Evolutionary conservation across 1,140 invertebrate species (phyloP).

Genomic region (Aporrectodea caliginosa): DNA sequence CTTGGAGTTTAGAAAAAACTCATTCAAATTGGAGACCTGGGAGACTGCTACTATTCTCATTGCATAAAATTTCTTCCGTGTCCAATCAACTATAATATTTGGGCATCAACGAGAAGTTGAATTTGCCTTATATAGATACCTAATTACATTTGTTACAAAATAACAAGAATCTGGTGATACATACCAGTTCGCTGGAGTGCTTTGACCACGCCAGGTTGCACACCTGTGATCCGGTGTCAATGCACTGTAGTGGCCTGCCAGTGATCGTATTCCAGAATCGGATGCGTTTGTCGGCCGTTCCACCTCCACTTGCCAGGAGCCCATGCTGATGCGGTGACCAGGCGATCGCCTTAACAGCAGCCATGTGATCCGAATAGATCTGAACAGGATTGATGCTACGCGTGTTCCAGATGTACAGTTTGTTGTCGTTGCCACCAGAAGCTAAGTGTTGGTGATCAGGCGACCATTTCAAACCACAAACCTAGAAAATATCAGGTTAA

Average conservation of each 20-base stretch:
- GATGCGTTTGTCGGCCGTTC: constrained; percentile 82
- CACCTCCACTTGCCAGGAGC: constrained; percentile 91
- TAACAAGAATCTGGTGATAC: no score
- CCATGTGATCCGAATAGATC: constrained; percentile 94
- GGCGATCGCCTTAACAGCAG: constrained; percentile 92
- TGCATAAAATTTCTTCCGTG: no score
- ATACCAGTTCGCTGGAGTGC: constrained; percentile 91
- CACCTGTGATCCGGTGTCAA: constrained; percentile 97
- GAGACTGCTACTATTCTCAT: no score
- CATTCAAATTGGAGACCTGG: no score
- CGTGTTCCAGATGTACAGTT: constrained; percentile 95
- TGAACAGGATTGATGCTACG: constrained; percentile 65
- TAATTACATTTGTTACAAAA: not conserved
- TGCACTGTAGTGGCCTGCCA: constrained; percentile 94
- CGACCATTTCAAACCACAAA: constrained; percentile 98
- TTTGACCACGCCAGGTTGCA: constrained; percentile 99
- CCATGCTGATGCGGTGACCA: constrained; percentile 99
- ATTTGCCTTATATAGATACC: no score
- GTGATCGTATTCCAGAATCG: constrained; percentile 99
- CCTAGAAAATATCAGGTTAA: no score
- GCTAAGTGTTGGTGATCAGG: constrained; percentile 97
- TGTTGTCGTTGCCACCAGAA: constrained; percentile 98
- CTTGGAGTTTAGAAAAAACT: no score
- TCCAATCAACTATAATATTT: no score
- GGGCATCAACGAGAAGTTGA: no score